Conservation (phyloP, 2,888 invertebrate species). For the Spisula solida region DNA sequence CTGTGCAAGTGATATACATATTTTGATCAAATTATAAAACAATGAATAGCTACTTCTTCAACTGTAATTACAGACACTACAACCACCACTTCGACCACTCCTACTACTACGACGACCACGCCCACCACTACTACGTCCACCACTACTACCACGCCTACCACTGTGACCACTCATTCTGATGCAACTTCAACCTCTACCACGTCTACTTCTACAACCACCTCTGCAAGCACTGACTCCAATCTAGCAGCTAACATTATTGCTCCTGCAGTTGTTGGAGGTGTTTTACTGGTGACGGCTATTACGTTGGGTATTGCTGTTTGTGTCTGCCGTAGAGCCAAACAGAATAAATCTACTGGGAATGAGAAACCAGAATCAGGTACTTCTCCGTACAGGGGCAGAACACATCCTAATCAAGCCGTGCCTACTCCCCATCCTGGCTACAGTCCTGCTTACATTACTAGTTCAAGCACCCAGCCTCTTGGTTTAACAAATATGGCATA, state of each 20-base stretch:
- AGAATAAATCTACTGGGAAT: too few relatives aligned
- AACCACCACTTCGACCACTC: not conserved
- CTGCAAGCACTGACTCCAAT: too few relatives aligned
- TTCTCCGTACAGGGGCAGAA: too few relatives aligned
- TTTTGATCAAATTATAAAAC: not conserved
- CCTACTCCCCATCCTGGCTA: too few relatives aligned
- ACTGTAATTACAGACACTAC: constrained; percentile 18
- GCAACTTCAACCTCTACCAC: not conserved
- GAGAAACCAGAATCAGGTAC: too few relatives aligned
- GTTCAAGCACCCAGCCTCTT: too few relatives aligned
- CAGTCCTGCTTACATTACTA: too few relatives aligned
- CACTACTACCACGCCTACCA: not conserved
- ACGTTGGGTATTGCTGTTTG: too few relatives aligned
- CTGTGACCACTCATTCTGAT: too few relatives aligned
- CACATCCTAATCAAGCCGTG: too few relatives aligned
- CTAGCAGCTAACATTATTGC: not conserved
- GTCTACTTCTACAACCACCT: not conserved
- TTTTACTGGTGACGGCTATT: not conserved
- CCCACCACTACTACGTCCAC: not conserved
- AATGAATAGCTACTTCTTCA: not conserved
- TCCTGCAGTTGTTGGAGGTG: not conserved
- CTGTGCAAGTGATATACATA: constrained; percentile 2
- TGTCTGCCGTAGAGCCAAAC: too few relatives aligned
- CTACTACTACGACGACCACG: not conserved
- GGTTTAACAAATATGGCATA: too few relatives aligned